Evolutionary conservation across 1,140 invertebrate genomes (phyloP).

Genomic region (Cotesia vestalis): DNA sequence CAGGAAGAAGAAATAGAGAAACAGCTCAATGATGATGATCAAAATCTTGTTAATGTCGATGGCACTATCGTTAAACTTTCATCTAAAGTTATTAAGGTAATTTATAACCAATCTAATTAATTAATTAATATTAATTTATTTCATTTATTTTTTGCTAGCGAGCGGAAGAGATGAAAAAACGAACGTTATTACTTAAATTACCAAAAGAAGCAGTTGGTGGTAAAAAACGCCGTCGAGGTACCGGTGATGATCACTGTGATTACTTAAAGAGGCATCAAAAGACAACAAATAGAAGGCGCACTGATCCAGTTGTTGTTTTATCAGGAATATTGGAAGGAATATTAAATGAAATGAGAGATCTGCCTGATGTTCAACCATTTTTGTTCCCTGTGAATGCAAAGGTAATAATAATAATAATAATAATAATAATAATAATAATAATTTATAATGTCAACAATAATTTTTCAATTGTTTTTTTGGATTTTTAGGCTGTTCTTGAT

Average conservation of each 20-base stretch:
- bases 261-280: slow-evolving; percentile 89
- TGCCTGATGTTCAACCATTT: slow-evolving; percentile 93
- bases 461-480: slow-evolving; percentile 24
- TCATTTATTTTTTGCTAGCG: slow-evolving; percentile 66
- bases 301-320: slow-evolving; percentile 95
- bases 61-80: slow-evolving; percentile 89
- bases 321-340: slow-evolving; percentile 93
- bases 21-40: slow-evolving; percentile 78
- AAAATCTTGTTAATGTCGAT: slow-evolving; percentile 91
- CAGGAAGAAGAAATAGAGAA: slow-evolving; percentile 85
- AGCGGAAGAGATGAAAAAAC: slow-evolving; percentile 81
- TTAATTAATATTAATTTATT: slow-evolving; percentile 23
- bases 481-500: slow-evolving; percentile 82
- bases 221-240: slow-evolving; percentile 73
- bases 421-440: slow-evolving; percentile 10
- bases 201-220: slow-evolving; percentile 78
- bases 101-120: slow-evolving; percentile 9
- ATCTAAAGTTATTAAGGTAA: slow-evolving; percentile 81
- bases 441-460: slow-evolving; percentile 35
- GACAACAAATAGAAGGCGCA: slow-evolving; percentile 90
- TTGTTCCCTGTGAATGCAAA: slow-evolving; percentile 94
- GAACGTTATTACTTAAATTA: slow-evolving; percentile 84
- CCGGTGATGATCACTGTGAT: slow-evolving; percentile 86
- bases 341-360: slow-evolving; percentile 90
- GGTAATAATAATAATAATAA: slow-evolving; percentile 60